phyloP scores from a whole-genome alignment of 92 coral and sea anemone genomes.

The Palythoa grandis region DNA sequence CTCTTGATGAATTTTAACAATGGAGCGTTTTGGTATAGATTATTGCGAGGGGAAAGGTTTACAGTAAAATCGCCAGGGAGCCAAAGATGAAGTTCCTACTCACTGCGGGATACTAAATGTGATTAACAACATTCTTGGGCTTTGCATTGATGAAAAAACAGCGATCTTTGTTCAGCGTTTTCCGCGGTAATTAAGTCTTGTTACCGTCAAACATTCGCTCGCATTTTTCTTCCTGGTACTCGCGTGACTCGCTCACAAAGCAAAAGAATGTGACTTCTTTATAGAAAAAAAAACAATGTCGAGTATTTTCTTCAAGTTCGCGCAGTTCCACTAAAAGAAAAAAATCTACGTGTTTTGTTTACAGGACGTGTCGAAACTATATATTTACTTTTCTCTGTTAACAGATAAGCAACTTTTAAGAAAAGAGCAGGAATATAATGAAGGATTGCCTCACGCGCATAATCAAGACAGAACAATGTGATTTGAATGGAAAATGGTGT shows the following conservation, averaged over 20 bases:
- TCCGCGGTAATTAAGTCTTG: constrained; percentile 36
- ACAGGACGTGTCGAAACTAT: constrained; percentile 12
- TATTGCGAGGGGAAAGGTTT: constrained; percentile 31
- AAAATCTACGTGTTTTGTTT: constrained; percentile 6
- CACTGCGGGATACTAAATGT: constrained; percentile 28
- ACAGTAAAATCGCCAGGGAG: constrained; percentile 21
- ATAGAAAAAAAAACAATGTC: background rate
- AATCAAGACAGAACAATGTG: no score
- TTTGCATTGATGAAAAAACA: constrained; percentile 29
- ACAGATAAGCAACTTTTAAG: constrained; percentile 34
- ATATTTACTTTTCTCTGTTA: constrained; percentile 33
- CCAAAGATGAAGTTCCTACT: constrained; percentile 34
- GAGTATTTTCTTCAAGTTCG: background rate
- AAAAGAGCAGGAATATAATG: constrained; percentile 34
- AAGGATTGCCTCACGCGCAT: background rate
- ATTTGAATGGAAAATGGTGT: no score
- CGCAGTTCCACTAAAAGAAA: no score
- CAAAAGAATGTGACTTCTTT: background rate
- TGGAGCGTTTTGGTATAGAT: constrained; percentile 23
- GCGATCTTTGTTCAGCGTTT: constrained; percentile 27
- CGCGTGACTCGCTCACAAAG: background rate
- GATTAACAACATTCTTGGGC: constrained; percentile 26
- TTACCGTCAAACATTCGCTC: background rate
- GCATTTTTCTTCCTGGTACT: background rate
- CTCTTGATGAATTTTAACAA: constrained; percentile 31